Evolutionary conservation across 1,140 invertebrate genomes (phyloP), one percentile per base, ranked within the genome.

Genomic region (Bombus consobrinus): DNA sequence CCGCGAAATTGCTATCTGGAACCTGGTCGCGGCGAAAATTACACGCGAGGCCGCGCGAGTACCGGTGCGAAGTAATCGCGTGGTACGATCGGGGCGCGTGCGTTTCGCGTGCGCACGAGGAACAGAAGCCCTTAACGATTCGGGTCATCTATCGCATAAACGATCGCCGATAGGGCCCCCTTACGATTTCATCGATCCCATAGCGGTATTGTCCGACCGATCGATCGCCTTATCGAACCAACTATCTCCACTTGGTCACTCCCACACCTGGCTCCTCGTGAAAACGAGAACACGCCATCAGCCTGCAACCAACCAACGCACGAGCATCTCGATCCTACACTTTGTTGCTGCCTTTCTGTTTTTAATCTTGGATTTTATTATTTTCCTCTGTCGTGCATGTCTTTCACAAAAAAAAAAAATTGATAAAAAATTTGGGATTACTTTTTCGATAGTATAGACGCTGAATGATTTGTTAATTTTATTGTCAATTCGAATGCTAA

Each of bases 91-190:
- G 62, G 34, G n/a, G 18, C 43, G 87, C 74, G 88, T 89, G 81
- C 76, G 89, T 90, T 81, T 87, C 74, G 68, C 86, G 64, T 62
- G 43, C 73, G 75, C 85, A 81, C 76, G 66, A 73, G 84, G 78
- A 91, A 71, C 92, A 91, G 93, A 92, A 92, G 89, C 90, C 88
- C 93, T 93, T 93, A 92, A 93, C 92, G 91, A 93, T 92, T 83
- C 88, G 83, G 89, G 91, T 91, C 92, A 93, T 93, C 91, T 93
- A 90, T 92, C 87, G 90, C 83, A 89, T 87, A 88, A 89, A 57
- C 90, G 90, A 92, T 91, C 90, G 85, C 62, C 88, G 85, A 91
- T 91, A 86, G 87, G 37, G 79, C 80, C 77, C 85, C 62, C n/a
- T 91, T 90, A 87, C 88, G 85, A 88, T 92, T 88, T 91, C 88